Evolutionary conservation across 2,888 invertebrate species (phyloP).

Genomic region (Chymomyza amoena): DNA sequence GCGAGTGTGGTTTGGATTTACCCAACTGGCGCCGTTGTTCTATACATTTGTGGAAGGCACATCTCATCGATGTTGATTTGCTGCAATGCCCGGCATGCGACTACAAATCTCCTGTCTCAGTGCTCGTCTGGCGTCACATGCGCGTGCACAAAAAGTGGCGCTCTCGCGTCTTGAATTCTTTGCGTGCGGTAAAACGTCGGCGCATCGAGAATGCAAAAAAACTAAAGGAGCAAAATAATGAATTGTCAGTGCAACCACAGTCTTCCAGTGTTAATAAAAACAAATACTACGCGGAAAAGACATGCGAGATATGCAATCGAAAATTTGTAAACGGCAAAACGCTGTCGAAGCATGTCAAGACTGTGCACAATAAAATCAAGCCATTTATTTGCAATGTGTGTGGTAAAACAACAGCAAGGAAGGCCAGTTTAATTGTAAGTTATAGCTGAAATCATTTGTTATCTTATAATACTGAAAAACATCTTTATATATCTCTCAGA

Average conservation of each 20-base stretch:
- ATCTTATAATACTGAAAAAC: neutral
- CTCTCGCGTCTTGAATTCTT: conserved; percentile 65
- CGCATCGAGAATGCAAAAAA: conserved; percentile 48
- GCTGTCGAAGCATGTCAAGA: conserved; percentile 84
- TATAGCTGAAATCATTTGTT: neutral
- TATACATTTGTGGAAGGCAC: conserved; percentile 85
- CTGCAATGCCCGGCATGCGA: conserved; percentile 81
- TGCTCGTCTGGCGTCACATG: conserved; percentile 83
- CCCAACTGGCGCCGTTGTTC: conserved; percentile 84
- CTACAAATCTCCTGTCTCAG: conserved; percentile 81
- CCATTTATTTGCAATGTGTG: conserved; percentile 88
- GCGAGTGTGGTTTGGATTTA: conserved; percentile 80
- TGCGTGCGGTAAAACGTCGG: conserved; percentile 61
- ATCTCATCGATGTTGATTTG: conserved; percentile 82
- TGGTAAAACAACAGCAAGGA: conserved; percentile 85
- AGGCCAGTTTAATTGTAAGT: conserved; percentile 83
- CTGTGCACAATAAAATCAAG: conserved; percentile 86
- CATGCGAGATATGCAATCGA: conserved; percentile 84
- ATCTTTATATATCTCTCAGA: conserved; percentile 71
- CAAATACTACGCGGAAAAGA: conserved; percentile 82
- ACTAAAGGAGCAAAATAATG: conserved; percentile 2
- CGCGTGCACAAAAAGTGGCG: conserved; percentile 81
- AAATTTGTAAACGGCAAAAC: conserved; percentile 85
- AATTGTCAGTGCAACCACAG: conserved; percentile 22
- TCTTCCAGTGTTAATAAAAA: conserved; percentile 54